phyloP scores from a whole-genome alignment of 2,797 vertebrate species.

The Arctocebus calabarensis region DNA sequence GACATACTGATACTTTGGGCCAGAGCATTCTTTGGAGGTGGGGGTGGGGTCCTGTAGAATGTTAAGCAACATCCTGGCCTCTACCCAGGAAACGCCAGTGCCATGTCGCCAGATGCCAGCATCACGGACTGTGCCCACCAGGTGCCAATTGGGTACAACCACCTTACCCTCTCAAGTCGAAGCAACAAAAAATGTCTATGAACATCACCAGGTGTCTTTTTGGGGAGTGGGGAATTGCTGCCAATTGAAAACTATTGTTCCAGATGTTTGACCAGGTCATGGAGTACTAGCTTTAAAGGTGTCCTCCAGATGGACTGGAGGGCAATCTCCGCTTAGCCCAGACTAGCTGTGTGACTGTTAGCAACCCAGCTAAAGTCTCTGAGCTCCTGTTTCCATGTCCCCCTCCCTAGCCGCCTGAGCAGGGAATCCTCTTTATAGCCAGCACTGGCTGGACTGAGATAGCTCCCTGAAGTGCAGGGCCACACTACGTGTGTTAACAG shows the following conservation, averaged over 20 bases:
- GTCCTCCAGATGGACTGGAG: not conserved
- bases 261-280: not conserved
- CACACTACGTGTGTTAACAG: not conserved
- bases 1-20: not conserved
- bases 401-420: not conserved
- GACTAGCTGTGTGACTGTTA: not conserved
- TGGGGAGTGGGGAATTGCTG: not conserved
- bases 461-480: fast-evolving
- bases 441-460: fast-evolving
- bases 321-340: fast-evolving
- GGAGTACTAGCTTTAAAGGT: not conserved
- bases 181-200: not conserved
- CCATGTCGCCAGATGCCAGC: not conserved
- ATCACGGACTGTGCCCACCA: not conserved
- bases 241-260: not conserved
- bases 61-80: not conserved
- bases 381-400: not conserved
- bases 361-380: fast-evolving
- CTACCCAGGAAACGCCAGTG: not conserved
- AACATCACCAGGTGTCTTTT: not conserved
- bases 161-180: not conserved
- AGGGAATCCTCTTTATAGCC: not conserved
- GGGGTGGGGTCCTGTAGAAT: fast-evolving
- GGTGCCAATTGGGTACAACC: not conserved
- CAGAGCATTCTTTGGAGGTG: not conserved